Evolutionary conservation across 2,797 vertebrate genomes (phyloP).

Genomic region (Nothura maculosa): DNA sequence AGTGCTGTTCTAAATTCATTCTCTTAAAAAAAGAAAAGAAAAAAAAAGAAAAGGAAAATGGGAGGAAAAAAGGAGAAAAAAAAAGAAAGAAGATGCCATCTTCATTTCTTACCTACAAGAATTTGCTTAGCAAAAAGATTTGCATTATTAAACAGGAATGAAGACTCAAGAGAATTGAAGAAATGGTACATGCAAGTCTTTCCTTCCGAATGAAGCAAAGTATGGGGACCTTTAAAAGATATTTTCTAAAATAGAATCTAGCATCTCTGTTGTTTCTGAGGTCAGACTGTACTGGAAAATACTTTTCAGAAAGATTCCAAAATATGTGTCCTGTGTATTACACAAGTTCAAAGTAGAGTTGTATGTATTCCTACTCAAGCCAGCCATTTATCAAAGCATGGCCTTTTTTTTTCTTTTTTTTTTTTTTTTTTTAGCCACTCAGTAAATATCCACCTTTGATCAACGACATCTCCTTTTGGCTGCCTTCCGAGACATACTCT

Average conservation of each 20-base stretch:
- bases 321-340: not conserved
- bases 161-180: not conserved
- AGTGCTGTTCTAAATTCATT: not conserved
- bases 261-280: not conserved
- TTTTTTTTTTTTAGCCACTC: constrained; percentile 82
- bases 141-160: not conserved
- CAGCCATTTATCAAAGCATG: not conserved
- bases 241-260: not conserved
- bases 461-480: constrained; percentile 98
- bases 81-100: not conserved
- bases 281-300: constrained; percentile 14
- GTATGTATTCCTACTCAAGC: not conserved
- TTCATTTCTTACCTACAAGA: not conserved
- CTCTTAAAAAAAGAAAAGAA: not conserved
- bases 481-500: constrained; percentile 86
- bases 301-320: not conserved
- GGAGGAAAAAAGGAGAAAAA: not conserved
- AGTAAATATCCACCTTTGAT: constrained; percentile 91
- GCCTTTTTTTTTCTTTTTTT: not conserved
- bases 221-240: not conserved
- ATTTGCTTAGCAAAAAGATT: not conserved
- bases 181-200: not conserved
- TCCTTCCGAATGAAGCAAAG: not conserved
- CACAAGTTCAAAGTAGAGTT: not conserved
- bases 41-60: no score